A percentile compares a stretch with the other conserved stretches of the same genome.
Evolutionary conservation across 2,113 vertebrate species (phyloP).

Genomic region (Sinocyclocheilus rhinocerous): DNA sequence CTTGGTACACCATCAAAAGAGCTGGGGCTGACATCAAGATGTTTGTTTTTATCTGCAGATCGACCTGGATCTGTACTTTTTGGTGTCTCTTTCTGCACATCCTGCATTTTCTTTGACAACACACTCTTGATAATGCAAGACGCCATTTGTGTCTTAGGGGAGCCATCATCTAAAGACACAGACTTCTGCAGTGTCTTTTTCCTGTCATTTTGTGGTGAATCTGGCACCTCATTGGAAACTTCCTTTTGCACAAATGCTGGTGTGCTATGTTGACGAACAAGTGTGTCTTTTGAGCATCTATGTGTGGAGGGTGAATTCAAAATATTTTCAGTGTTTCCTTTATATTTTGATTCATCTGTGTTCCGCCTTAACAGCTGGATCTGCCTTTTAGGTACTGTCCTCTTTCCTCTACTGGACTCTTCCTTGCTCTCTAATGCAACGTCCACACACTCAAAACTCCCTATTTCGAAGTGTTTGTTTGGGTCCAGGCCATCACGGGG

Average conservation of each 20-base stretch:
- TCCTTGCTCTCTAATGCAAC: constrained; percentile 84
- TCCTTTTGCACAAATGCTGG: constrained; percentile 66
- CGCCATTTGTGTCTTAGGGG: constrained; percentile 81
- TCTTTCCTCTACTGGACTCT: constrained; percentile 75
- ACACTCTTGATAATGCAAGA: constrained; percentile 87
- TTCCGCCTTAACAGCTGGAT: constrained; percentile 87
- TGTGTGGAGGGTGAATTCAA: constrained; percentile 60
- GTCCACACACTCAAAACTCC: constrained; percentile 86
- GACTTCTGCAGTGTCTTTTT: constrained; percentile 79
- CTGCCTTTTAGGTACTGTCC: constrained; percentile 92
- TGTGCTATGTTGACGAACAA: constrained; percentile 75
- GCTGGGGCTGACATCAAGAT: constrained; percentile 34
- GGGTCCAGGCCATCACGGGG: constrained; percentile 68
- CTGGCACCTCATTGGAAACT: constrained; percentile 50
- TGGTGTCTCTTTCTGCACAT: constrained; percentile 65
- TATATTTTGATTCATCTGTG: constrained; percentile 70
- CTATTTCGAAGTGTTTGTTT: constrained; percentile 75
- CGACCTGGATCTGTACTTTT: constrained; percentile 48
- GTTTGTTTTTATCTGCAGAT: constrained; percentile 53
- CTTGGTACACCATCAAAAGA: constrained; percentile 54
- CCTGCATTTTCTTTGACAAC: constrained; percentile 88
- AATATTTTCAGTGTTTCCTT: constrained; percentile 66
- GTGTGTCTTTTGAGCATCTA: constrained; percentile 65
- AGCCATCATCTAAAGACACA: constrained; percentile 79
- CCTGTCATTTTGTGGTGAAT: constrained; percentile 55